phyloP scores from a whole-genome alignment of 2,888 invertebrate species.

The Byasa hedistus region DNA sequence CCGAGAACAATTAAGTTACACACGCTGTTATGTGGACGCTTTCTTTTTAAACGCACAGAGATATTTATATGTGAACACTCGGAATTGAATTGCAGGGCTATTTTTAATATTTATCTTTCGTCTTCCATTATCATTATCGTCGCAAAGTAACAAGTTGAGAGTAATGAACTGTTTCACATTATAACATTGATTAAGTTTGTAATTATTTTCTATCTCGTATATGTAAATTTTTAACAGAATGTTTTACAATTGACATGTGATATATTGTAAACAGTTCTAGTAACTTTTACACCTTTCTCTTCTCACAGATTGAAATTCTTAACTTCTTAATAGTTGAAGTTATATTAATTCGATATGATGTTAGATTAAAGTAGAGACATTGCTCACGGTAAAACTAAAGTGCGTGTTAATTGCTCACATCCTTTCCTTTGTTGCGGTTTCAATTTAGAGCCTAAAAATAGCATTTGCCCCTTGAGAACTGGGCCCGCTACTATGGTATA shows the following conservation, averaged over 20 bases:
- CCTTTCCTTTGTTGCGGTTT: constrained; percentile 75
- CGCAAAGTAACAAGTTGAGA: constrained; percentile 5
- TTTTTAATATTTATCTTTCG: constrained; percentile 42
- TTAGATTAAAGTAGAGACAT: constrained; percentile 9
- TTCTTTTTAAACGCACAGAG: constrained; percentile 69
- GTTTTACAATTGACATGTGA: no score
- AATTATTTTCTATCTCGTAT: no score
- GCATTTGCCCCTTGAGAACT: constrained; percentile 61
- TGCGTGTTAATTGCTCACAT: constrained; percentile 75
- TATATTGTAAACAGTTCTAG: no score
- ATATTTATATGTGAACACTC: constrained; percentile 61
- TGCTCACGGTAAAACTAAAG: constrained; percentile 49
- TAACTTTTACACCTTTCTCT: no score
- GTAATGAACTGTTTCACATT: neutral
- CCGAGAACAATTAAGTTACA: constrained; percentile 74
- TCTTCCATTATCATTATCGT: constrained; percentile 28
- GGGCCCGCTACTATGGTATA: constrained; percentile 61
- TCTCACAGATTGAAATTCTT: no score
- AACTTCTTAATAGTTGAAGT: no score
- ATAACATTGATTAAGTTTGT: neutral
- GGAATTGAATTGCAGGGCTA: constrained; percentile 55
- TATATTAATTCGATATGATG: neutral
- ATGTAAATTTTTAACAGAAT: no score
- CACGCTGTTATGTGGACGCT: constrained; percentile 66
- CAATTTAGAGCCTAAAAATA: constrained; percentile 77